These are phyloP conservation scores for Drosophila busckii DNA, from an alignment of 1,140 invertebrate species.

Conservation along the genomic window DNA sequence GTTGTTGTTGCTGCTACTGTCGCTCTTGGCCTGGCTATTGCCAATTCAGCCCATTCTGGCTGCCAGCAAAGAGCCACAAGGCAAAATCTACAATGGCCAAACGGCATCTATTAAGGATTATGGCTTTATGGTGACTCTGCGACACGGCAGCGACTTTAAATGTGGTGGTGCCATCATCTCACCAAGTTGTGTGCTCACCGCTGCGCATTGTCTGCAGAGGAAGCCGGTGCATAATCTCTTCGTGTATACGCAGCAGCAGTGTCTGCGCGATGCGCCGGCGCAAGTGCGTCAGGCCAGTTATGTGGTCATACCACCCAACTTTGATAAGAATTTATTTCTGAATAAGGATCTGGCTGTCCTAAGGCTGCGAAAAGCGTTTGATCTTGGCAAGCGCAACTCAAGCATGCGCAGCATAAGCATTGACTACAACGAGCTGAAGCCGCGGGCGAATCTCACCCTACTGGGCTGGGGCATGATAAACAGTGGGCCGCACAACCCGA, in stretches of 20 bases:
- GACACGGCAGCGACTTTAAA: constrained; percentile 14
- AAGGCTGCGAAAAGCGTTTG: constrained; percentile 27
- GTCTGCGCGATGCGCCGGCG: constrained; percentile 12
- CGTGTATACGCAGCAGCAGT: constrained; percentile 46
- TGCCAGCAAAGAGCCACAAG: not conserved
- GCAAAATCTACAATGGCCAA: constrained; percentile 41
- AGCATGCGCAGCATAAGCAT: constrained; percentile 13
- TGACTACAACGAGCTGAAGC: constrained; percentile 41
- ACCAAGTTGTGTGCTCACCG: constrained; percentile 62
- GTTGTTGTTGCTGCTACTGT: constrained; percentile 5
- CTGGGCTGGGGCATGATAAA: constrained; percentile 44
- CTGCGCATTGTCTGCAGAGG: constrained; percentile 53
- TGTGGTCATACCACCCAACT: constrained; percentile 1
- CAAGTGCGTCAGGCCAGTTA: constrained; percentile 28
- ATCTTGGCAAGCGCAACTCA: constrained; percentile 4
- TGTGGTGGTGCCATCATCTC: constrained; percentile 57
- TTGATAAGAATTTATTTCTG: not conserved
- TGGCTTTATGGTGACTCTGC: constrained; percentile 54
- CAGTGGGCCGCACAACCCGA: not conserved
- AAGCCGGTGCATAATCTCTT: constrained; percentile 9
- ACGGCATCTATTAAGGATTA: constrained; percentile 5
- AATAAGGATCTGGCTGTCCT: constrained; percentile 59
- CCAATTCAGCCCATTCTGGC: constrained; percentile 2
- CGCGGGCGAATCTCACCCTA: constrained; percentile 24
- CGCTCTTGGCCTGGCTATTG: not conserved